Evolutionary conservation across 2,888 invertebrate species (phyloP).

Genomic region (Cantharis rustica): DNA sequence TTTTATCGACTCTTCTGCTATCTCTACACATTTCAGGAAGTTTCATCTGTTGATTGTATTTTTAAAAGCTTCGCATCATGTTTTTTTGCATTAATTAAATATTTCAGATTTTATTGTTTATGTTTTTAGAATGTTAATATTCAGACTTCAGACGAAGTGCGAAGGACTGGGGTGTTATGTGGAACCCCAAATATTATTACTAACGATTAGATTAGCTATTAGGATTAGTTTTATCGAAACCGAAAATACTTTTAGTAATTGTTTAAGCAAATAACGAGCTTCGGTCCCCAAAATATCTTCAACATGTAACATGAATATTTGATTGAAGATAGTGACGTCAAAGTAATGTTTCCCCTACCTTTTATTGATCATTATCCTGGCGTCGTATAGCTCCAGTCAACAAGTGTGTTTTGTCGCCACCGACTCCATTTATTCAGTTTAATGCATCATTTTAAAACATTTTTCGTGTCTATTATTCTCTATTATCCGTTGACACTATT

Average conservation of each 20-base stretch:
- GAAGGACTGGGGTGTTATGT: too few species aligned
- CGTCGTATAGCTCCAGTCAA: slow-evolving; percentile 40
- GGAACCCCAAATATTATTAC: neutral
- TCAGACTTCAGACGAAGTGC: too few species aligned
- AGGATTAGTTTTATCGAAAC: neutral
- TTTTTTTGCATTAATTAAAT: neutral
- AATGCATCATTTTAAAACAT: slow-evolving; percentile 9
- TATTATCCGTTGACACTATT: neutral
- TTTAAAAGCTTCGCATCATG: neutral
- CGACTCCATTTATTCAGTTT: slow-evolving; percentile 21
- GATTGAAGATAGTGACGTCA: slow-evolving; percentile 36
- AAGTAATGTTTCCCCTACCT: slow-evolving; percentile 21
- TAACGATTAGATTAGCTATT: neutral
- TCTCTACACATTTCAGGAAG: neutral
- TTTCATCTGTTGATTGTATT: neutral
- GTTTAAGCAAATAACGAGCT: neutral
- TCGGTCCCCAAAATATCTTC: neutral
- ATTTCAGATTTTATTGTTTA: neutral
- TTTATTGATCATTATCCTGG: slow-evolving; percentile 35
- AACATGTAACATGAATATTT: slow-evolving; percentile 7
- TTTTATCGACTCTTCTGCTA: neutral
- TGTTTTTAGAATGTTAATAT: neutral
- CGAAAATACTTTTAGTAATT: neutral
- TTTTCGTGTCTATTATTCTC: neutral
- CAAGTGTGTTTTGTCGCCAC: slow-evolving; percentile 36